Evolutionary conservation across 2,797 vertebrate genomes (phyloP).

Genomic region (Liparis tanakae): DNA sequence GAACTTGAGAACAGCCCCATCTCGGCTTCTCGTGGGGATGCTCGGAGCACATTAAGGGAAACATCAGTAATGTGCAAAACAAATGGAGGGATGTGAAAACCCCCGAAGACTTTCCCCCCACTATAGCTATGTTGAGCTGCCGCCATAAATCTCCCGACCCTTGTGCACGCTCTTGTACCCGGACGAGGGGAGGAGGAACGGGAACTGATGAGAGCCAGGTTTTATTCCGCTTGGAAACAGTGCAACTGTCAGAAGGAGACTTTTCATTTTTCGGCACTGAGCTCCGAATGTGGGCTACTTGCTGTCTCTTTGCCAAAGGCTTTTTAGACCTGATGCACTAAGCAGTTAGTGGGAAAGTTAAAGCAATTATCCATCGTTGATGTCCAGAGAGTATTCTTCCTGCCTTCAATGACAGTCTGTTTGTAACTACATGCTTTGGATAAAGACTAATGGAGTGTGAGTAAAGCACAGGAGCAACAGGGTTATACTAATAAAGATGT

Average conservation of each 20-base stretch:
- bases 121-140: conserved; percentile 68
- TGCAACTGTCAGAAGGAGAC: conserved; percentile 69
- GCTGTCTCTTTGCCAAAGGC: conserved; percentile 74
- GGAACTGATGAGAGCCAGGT: conserved; percentile 58
- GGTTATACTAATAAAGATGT: conserved; percentile 83
- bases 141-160: conserved; percentile 85
- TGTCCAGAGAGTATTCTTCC: conserved; percentile 72
- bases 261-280: conserved; percentile 72
- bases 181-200: conserved; percentile 51
- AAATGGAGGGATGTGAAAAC: conserved; percentile 81
- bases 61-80: conserved; percentile 87
- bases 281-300: conserved; percentile 65
- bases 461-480: conserved; percentile 73
- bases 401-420: conserved; percentile 75
- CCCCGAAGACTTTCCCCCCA: conserved; percentile 75
- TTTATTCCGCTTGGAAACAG: conserved; percentile 64
- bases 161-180: conserved; percentile 64
- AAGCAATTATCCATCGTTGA: conserved; percentile 72
- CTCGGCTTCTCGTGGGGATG: conserved; percentile 80
- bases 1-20: conserved; percentile 83
- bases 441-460: conserved; percentile 84
- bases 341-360: conserved; percentile 74
- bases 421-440: conserved; percentile 80
- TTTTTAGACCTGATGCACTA: conserved; percentile 67
- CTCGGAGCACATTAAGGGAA: conserved; percentile 83